Conservation (phyloP, 2,113 vertebrate species). For the Xiphorhynchus elegans region DNA sequence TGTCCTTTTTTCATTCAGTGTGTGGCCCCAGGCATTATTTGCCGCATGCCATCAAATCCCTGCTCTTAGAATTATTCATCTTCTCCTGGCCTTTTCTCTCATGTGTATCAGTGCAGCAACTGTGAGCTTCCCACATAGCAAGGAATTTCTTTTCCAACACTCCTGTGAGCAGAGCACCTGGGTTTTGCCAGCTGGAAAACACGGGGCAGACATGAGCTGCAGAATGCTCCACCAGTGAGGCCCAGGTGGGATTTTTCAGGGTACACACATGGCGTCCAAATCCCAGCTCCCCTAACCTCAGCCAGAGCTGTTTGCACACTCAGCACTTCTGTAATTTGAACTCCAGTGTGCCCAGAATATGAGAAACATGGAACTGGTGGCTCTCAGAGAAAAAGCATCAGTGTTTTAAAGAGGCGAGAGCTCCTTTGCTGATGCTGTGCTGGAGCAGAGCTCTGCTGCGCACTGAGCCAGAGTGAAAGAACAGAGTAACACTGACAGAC, state of each 20-base stretch:
- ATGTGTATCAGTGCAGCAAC: neutral
- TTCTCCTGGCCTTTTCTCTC: neutral
- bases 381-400: neutral
- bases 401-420: neutral
- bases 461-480: neutral
- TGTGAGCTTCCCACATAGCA: neutral
- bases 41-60: neutral
- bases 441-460: neutral
- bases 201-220: neutral
- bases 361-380: neutral
- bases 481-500: neutral
- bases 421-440: neutral
- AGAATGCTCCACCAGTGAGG: neutral
- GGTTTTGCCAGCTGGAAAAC: neutral
- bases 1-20: neutral
- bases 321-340: neutral
- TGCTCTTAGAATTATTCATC: neutral
- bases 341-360: neutral
- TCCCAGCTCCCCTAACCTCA: neutral
- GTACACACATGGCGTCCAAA: neutral
- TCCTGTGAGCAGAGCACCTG: neutral
- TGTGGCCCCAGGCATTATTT: constrained; percentile 26
- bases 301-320: neutral
- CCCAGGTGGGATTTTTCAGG: neutral
- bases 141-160: neutral